phyloP scores from a whole-genome alignment of 35 echinoderm and acorn worm genomes.

The Lytechinus variegatus region DNA sequence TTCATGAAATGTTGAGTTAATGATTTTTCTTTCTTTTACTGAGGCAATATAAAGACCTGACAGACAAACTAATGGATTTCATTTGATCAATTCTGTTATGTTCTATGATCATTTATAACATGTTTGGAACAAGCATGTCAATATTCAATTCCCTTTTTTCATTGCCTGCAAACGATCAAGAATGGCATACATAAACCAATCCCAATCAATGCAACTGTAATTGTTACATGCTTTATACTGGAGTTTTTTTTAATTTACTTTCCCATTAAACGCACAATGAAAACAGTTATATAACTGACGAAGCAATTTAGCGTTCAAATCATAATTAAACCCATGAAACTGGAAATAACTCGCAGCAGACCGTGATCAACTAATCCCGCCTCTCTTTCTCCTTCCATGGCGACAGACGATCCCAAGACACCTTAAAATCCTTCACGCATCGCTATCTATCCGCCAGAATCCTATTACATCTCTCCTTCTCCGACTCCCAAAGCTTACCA shows the following conservation, averaged over 20 bases:
- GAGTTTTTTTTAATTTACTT: neutral
- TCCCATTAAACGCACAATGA: neutral
- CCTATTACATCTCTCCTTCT: constrained; percentile 5
- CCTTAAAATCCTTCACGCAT: neutral
- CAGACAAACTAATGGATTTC: neutral
- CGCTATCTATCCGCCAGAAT: neutral
- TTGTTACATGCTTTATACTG: neutral
- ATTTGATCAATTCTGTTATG: neutral
- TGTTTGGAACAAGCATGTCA: too few species aligned
- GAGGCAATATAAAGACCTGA: neutral
- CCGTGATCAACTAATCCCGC: neutral
- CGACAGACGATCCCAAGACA: neutral
- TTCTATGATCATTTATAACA: neutral
- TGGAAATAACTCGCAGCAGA: neutral
- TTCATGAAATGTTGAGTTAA: too few species aligned
- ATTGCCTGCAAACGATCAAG: too few species aligned
- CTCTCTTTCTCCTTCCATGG: neutral
- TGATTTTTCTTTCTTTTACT: too few species aligned
- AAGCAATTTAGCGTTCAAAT: neutral
- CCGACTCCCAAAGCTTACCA: neutral
- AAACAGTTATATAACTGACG: neutral
- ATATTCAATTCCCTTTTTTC: too few species aligned
- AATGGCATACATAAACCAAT: too few species aligned
- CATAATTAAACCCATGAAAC: neutral
- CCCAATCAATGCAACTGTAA: too few species aligned